phyloP scores from a whole-genome alignment of 2,797 vertebrate species.

The Periparus ater region DNA sequence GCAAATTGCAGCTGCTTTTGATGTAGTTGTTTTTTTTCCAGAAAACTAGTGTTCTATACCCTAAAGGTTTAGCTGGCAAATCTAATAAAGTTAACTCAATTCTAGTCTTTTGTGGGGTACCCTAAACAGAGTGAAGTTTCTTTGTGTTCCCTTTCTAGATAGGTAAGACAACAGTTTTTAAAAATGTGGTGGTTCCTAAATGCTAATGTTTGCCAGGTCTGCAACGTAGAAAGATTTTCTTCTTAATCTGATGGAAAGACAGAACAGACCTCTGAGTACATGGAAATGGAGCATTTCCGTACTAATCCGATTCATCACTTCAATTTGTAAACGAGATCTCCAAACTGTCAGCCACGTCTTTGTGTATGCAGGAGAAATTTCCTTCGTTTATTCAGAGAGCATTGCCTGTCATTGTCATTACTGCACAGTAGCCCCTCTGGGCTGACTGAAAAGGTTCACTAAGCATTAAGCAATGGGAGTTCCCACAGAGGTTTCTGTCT shows the following conservation, averaged over 20 bases:
- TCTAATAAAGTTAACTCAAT: slow-evolving; percentile 57
- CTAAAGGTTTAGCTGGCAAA: slow-evolving; percentile 19
- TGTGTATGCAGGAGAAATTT: slow-evolving; percentile 51
- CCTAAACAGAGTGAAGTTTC: slow-evolving; percentile 67
- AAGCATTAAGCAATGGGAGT: slow-evolving; percentile 40
- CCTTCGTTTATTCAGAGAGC: slow-evolving; percentile 59
- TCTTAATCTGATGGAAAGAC: slow-evolving; percentile 76
- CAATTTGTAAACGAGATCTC: slow-evolving; percentile 55
- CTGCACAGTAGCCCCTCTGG: slow-evolving; percentile 62
- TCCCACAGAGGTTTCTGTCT: slow-evolving; percentile 73
- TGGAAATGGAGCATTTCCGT: slow-evolving; percentile 23
- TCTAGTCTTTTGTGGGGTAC: slow-evolving; percentile 55
- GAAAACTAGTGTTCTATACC: background rate
- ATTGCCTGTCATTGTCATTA: slow-evolving; percentile 59
- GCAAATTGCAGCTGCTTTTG: slow-evolving; percentile 18
- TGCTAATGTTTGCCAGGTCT: slow-evolving; percentile 80
- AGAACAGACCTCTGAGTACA: slow-evolving; percentile 67
- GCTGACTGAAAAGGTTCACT: slow-evolving; percentile 54
- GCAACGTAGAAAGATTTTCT: slow-evolving; percentile 63
- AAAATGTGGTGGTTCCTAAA: slow-evolving; percentile 72
- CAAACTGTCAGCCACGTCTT: slow-evolving; percentile 41
- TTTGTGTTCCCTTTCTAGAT: slow-evolving; percentile 66
- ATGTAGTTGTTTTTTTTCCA: background rate
- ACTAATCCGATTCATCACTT: slow-evolving; percentile 56
- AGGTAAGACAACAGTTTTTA: slow-evolving; percentile 61